Evolutionary conservation across 1,140 invertebrate genomes (phyloP).

Genomic region (Drosophila pallidifrons): DNA sequence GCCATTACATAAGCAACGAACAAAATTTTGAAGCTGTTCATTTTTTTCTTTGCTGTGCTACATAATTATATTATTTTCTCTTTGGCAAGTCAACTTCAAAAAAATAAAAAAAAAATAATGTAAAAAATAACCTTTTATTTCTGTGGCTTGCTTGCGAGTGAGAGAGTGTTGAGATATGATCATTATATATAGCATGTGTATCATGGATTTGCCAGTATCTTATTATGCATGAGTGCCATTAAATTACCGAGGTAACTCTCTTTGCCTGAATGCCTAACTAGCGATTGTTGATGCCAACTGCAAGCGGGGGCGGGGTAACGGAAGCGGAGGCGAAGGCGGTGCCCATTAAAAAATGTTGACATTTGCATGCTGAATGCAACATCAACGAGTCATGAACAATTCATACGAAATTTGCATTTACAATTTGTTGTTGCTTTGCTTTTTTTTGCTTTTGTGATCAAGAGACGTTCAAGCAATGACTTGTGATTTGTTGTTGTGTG

Average conservation of each 20-base stretch:
- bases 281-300: slow-evolving; percentile 40
- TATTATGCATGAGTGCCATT: slow-evolving; percentile 65
- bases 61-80: slow-evolving; percentile 57
- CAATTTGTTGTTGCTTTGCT: slow-evolving; percentile 21
- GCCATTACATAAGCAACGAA: slow-evolving; percentile 35
- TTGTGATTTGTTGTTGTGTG: slow-evolving; percentile 17
- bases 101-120: slow-evolving; percentile 40
- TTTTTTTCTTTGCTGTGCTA: slow-evolving; percentile 28
- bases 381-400: slow-evolving; percentile 63
- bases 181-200: slow-evolving; percentile 66
- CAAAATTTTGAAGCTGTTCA: slow-evolving; percentile 15
- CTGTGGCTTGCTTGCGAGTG: slow-evolving; percentile 19
- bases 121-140: slow-evolving; percentile 49
- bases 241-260: slow-evolving; percentile 57
- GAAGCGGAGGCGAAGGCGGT: slow-evolving; percentile 5
- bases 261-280: slow-evolving; percentile 49
- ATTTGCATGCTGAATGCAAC: slow-evolving; percentile 78
- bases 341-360: slow-evolving; percentile 63
- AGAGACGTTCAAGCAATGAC: slow-evolving; percentile 8
- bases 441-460: not conserved
- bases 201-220: slow-evolving; percentile 55
- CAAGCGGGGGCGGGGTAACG: slow-evolving; percentile 3
- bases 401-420: slow-evolving; percentile 64
- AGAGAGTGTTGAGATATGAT: slow-evolving; percentile 52
- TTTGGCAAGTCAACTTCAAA: slow-evolving; percentile 41